These are phyloP conservation scores for Drosophila affinis DNA, from an alignment of 2,888 invertebrate genomes.

Conservation along the genomic window DNA sequence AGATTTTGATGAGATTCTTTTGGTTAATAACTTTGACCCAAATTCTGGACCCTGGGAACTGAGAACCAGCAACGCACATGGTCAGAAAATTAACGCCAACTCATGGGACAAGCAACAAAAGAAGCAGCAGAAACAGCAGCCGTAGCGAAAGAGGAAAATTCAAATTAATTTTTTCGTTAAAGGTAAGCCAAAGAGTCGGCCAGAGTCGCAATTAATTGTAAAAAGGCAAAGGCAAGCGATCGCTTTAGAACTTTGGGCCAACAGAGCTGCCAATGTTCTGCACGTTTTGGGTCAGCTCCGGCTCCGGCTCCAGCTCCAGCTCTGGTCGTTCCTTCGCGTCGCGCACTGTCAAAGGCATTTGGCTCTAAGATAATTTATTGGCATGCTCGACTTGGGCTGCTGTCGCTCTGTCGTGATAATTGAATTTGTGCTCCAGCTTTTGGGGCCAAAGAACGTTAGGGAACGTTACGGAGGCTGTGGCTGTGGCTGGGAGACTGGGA, in stretches of 20 bases:
- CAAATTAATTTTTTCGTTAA: slow-evolving; percentile 75
- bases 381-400: slow-evolving; percentile 65
- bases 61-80: slow-evolving; percentile 13
- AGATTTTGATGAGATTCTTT: slow-evolving; percentile 20
- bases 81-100: slow-evolving; percentile 50
- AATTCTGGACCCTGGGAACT: slow-evolving; percentile 63
- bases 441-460: slow-evolving; percentile 27
- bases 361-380: slow-evolving; percentile 77
- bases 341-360: slow-evolving; percentile 74
- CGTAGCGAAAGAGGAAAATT: slow-evolving; percentile 48
- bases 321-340: slow-evolving; percentile 20
- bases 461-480: slow-evolving; percentile 4
- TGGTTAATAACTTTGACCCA: slow-evolving; percentile 69
- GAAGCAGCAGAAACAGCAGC: slow-evolving; percentile 23
- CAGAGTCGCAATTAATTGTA: slow-evolving; percentile 73
- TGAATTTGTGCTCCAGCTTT: slow-evolving; percentile 73
- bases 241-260: slow-evolving; percentile 52
- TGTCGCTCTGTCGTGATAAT: slow-evolving; percentile 72
- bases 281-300: slow-evolving; percentile 70
- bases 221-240: slow-evolving; percentile 44
- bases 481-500: not conserved
- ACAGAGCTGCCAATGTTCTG: slow-evolving; percentile 44
- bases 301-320: slow-evolving; percentile 43
- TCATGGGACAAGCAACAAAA: slow-evolving; percentile 54
- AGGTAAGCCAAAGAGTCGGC: slow-evolving; percentile 58